phyloP scores from a whole-genome alignment of 2,888 invertebrate genomes.

The Lomographa bimaculata region DNA sequence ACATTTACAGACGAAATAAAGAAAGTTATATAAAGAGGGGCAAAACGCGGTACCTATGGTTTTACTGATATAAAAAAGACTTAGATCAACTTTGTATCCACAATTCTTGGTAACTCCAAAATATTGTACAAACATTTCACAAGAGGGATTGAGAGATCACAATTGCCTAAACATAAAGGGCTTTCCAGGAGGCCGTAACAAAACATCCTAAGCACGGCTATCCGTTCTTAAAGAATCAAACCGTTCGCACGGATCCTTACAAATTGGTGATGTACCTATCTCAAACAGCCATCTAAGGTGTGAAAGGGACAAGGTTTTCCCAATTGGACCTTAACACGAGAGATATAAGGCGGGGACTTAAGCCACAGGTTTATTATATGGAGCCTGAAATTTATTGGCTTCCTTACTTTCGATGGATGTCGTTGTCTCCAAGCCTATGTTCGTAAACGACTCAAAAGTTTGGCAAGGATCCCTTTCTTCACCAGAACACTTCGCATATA shows the following conservation, averaged over 20 bases:
- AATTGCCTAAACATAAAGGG: constrained; percentile 23
- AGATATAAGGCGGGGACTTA: constrained; percentile 54
- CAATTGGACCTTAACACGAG: constrained; percentile 57
- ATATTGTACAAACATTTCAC: constrained; percentile 3
- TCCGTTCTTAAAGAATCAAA: constrained; percentile 52
- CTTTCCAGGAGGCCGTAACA: constrained; percentile 33
- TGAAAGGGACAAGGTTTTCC: constrained; percentile 48
- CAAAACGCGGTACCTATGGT: too few relatives aligned
- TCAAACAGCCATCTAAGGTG: constrained; percentile 46
- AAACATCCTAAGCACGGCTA: constrained; percentile 42
- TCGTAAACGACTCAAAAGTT: constrained; percentile 45
- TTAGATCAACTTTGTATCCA: too few relatives aligned
- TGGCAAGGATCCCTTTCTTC: constrained; percentile 27
- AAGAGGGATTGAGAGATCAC: constrained; percentile 23
- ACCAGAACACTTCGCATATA: constrained; percentile 26
- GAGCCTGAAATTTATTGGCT: constrained; percentile 70
- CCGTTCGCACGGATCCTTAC: constrained; percentile 46
- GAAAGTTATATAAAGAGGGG: too few relatives aligned
- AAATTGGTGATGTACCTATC: constrained; percentile 55
- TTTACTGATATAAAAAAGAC: too few relatives aligned
- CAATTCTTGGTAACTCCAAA: constrained; percentile 1
- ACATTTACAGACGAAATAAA: too few relatives aligned
- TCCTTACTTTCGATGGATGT: constrained; percentile 62
- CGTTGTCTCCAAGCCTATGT: constrained; percentile 42
- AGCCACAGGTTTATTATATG: constrained; percentile 60